A percentile compares a stretch with the other conserved stretches of the same genome.
phyloP scores from a whole-genome alignment of 2,113 vertebrate species.

The Bubo bubo region DNA sequence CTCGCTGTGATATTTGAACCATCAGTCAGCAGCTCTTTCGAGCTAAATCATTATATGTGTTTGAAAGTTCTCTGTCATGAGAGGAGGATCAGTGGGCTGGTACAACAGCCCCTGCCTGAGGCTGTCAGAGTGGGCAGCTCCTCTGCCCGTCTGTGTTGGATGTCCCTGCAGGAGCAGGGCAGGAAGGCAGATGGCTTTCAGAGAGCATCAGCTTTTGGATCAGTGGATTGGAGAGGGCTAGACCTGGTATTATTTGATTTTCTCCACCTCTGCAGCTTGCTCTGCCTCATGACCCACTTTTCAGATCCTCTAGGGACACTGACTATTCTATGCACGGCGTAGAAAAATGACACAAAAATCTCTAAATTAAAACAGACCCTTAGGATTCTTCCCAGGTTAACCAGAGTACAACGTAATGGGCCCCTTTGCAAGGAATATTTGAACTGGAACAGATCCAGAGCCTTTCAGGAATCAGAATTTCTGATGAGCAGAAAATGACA shows the following conservation, averaged over 20 bases:
- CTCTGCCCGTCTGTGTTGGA: neutral
- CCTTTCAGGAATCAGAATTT: conserved; percentile 9
- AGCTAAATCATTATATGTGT: rapidly evolving
- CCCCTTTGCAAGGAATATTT: neutral
- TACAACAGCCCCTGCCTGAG: rapidly evolving
- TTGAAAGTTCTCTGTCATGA: neutral
- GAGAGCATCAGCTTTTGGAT: conserved; percentile 10
- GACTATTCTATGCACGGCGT: neutral
- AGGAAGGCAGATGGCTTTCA: neutral
- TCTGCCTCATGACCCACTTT: neutral
- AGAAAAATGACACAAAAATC: neutral
- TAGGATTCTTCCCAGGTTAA: neutral
- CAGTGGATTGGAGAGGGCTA: neutral
- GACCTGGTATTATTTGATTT: neutral
- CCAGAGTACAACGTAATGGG: neutral
- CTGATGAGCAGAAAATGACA: neutral
- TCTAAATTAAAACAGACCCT: neutral
- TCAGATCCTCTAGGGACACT: neutral
- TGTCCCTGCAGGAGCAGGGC: neutral
- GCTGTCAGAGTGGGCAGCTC: neutral
- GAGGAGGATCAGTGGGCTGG: neutral
- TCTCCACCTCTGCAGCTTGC: neutral
- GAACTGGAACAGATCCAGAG: neutral
- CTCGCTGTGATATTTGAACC: rapidly evolving
- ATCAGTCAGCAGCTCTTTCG: neutral